Evolutionary conservation across 2,888 invertebrate species (phyloP), one percentile per base, ranked within the genome.

Genomic region (Serrognathus titanus): DNA sequence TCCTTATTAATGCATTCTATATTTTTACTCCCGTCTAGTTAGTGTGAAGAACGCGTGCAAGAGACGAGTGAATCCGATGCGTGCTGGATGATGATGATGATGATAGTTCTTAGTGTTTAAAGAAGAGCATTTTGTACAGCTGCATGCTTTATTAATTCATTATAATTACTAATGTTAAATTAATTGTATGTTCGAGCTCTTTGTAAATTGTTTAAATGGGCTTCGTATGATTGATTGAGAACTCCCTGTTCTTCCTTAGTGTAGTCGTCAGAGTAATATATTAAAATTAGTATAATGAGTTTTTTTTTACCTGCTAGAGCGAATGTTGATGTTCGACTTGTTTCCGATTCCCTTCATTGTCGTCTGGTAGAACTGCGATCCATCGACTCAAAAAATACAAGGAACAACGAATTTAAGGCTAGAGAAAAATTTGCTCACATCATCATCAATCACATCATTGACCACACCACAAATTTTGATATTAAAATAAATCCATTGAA

Each of bases 111-210:
- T 75, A 75, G 73, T 75, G 73, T 75, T 73, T 69, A 67, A 70
- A 74, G 73, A 71, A 72, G 68, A 72, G 74, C 74, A 73, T 76
- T 76, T 75, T 76, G 76, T 76, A 76, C 75, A 76, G 75, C 72
- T 73, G 74, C 75, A 75, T 74, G 75, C 75, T 75, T 74, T 69
- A 71, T 73, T 72, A 66, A 70, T 69, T 72, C 67, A 71, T 72
- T 66, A 63, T 63, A 66, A 64, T 67, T 67, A 66, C 64, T 65
- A 67, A 66, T 64, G 61, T 64, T 60, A 62, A 63, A 64, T 65
- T 65, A 63, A 59, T 60, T 61, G 62, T 62, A 54, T 58, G 63
- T 61, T 59, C 60, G 62, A 62, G 63, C 63, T 63, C 61, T 57
- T 62, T 65, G 65, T 64, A 66, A 64, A 66, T 64, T 66, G 63